Base-by-base conservation (phyloP, 2,888 invertebrate species). In the Cynaeus angustus region DNA sequence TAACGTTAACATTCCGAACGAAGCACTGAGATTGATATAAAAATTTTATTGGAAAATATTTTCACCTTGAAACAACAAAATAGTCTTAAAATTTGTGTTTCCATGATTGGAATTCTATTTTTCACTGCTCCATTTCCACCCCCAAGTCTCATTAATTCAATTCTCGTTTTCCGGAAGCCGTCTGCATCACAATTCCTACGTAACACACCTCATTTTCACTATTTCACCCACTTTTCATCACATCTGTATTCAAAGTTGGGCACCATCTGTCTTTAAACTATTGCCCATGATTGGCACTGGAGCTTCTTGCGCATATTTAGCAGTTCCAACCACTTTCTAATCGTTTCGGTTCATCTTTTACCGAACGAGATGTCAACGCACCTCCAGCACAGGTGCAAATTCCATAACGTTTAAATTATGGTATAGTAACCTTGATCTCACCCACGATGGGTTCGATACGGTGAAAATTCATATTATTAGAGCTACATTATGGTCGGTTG, bases 151-250 rank as follows among this genome's bases (percentile, higher is more conserved):
- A 26, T 59, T 59, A 21, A 33, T 59, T 14, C 56, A 21, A 16
- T 10, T 6, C 13, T 14, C 38, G 56, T 21, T 10, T 26, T 43
- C 28, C 28, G 28, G 26, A 21, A 56, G 10, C 59, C 33, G 59
- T 59, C 59, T 59, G 59, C 59, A 59, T 59, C 8, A 33, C 46
- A 59, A 59, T 56, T 26, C 12, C 59, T 33, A 46, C 59, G 43
- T 56, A 56, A 56, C 56, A 43, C 56, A 43, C 56, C 56, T 43
- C 33, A 46, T 59, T 59, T 59, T 59, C 59, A 59, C 59, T 59
- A 46, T 9, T 46, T 46, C 45, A 46, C 59, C 59, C 46, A 59
- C 59, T 46, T 59, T 59, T 46, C 43, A 59, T 59, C 33, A 46
- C 45, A 59, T 59, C 59, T 46, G 59, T 59, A 59, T 59, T 59